Base-by-base conservation (phyloP, 2,888 invertebrate genomes). In the Apamea sordens region DNA sequence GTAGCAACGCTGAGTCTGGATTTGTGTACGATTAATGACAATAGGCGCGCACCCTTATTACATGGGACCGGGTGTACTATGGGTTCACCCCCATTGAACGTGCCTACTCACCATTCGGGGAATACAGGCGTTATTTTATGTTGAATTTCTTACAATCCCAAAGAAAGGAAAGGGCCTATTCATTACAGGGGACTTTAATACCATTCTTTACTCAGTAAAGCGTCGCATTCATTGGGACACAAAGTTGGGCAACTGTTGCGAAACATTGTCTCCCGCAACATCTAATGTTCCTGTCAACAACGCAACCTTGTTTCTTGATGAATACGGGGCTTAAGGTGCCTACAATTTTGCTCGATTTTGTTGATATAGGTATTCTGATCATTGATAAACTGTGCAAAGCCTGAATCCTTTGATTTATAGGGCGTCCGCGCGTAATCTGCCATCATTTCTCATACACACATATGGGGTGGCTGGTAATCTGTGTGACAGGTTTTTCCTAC, bases 271-370 rank as follows among this genome's bases (percentile, higher is more conserved):
- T 28, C 4, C 5, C 5, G 10, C 11, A 50, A 44, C 21, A 36
- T 53, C 7, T 10, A 44, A n/a, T 50, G 18, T 32, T 64, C 8
- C 28, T 41, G n/a, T 10, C 15, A 36, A 50, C 47, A 36, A 24
- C 11, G 18, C 13, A 64, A 50, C 36, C 24, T 77, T 53, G 28
- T 36, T 73, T 79, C 28, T n/a, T 41, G 36, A 36, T 36, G 36
- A 56, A 56, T 82, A 73, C n/a, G 1, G 7, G 32, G 28, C 73
- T 64, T 13, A 44, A 7, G 56, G 36, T 63, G 71, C 36, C 67
- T 80, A 83, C 44, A 80, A 64, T 64, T 64, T 73, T 85, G 76
- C 67, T 83, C 61, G 81, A 59, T 75, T 80, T 85, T 69, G n/a
- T 65, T 76, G 10, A 76, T 76, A 36, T 7, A n/a, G n/a, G n/a